A percentile compares a stretch with the other conserved stretches of the same genome.
Conservation (phyloP, 1,140 invertebrate species). For the Gryllus bimaculatus region DNA sequence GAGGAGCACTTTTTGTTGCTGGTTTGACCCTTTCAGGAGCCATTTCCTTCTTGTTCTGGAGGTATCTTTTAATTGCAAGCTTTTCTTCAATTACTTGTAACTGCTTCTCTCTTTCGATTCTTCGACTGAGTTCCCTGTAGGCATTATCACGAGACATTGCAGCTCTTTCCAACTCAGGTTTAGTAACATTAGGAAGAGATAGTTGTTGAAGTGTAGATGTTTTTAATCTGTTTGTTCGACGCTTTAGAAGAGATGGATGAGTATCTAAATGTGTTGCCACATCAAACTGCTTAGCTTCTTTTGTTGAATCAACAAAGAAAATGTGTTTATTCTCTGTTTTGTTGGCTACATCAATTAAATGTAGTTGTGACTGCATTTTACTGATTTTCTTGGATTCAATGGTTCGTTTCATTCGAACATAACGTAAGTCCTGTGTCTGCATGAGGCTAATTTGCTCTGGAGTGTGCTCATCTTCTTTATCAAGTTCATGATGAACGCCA, state of each 20-base stretch:
- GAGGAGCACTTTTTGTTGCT: constrained; percentile 59
- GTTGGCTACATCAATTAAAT: constrained; percentile 67
- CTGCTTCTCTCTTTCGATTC: constrained; percentile 73
- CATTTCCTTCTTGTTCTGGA: constrained; percentile 54
- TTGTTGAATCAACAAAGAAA: constrained; percentile 67
- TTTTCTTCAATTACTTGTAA: constrained; percentile 73
- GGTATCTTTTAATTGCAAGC: constrained; percentile 63
- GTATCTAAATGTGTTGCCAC: constrained; percentile 63
- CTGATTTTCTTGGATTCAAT: constrained; percentile 84
- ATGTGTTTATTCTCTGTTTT: constrained; percentile 62
- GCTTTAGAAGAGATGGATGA: constrained; percentile 55
- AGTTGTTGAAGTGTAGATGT: constrained; percentile 49
- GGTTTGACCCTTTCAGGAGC: constrained; percentile 52
- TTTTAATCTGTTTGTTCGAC: constrained; percentile 58
- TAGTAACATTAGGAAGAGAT: constrained; percentile 44
- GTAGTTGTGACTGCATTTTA: constrained; percentile 68
- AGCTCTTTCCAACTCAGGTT: constrained; percentile 41
- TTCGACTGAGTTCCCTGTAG: constrained; percentile 70
- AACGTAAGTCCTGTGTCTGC: constrained; percentile 84
- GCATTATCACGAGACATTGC: constrained; percentile 50
- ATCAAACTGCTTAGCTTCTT: constrained; percentile 56
- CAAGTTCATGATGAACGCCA: constrained; percentile 57
- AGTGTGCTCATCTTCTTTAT: constrained; percentile 60
- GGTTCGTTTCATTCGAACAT: constrained; percentile 74
- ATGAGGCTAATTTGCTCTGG: constrained; percentile 77